Conservation (phyloP, 2,113 vertebrate genomes). For the Pao palembangensis region DNA sequence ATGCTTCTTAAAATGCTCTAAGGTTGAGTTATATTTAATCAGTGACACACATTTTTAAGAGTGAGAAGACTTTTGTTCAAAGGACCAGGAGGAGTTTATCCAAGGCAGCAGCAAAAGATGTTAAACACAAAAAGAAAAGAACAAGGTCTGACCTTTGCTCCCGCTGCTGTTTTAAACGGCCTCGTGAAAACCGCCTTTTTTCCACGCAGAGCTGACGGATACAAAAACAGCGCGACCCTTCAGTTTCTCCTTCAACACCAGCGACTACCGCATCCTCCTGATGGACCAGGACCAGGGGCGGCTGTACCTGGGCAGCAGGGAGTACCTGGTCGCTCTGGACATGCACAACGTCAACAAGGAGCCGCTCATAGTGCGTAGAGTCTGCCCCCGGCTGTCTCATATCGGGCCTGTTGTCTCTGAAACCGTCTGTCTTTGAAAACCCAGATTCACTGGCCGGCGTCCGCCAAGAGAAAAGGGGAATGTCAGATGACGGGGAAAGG, state of each 20-base stretch:
- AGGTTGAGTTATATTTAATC: conserved; percentile 67
- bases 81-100: conserved; percentile 28
- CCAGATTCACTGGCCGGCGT: conserved; percentile 84
- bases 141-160: conserved; percentile 9
- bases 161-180: conserved; percentile 14
- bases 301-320: conserved; percentile 80
- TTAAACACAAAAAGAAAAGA: conserved; percentile 27
- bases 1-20: conserved; percentile 59
- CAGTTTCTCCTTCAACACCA: conserved; percentile 82
- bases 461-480: conserved; percentile 78
- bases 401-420: conserved; percentile 27
- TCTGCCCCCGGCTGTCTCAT: conserved; percentile 13
- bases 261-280: conserved; percentile 80
- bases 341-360: conserved; percentile 85
- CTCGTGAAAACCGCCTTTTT: conserved; percentile 3
- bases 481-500: conserved; percentile 84
- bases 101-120: conserved; percentile 44
- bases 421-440: conserved; percentile 9
- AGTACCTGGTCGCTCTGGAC: conserved; percentile 83
- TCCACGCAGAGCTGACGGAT: conserved; percentile 76
- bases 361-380: conserved; percentile 78
- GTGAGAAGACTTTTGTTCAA: conserved; percentile 31
- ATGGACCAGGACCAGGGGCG: conserved; percentile 85
- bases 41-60: conserved; percentile 61
- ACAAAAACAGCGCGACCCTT: conserved; percentile 78